Conservation (phyloP, 2,888 invertebrate genomes). For the Pseudococcus jackbeardsleyi region DNA sequence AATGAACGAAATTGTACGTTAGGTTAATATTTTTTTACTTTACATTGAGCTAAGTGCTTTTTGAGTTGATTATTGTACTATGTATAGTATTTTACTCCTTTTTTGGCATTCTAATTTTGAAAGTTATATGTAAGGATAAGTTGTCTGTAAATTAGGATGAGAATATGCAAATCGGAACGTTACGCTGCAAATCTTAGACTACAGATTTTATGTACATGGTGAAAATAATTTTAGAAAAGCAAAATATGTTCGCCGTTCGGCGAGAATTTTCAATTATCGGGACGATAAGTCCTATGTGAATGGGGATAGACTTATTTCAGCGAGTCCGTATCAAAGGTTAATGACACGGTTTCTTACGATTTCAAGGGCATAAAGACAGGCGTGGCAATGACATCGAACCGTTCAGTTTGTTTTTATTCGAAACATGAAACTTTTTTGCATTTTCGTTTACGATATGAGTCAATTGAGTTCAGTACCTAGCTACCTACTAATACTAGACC, state of each 20-base stretch:
- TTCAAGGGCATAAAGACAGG: no score
- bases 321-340: neutral
- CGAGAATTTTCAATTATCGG: neutral
- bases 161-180: slow-evolving; percentile 39
- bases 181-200: slow-evolving; percentile 4
- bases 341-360: no score
- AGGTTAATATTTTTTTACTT: slow-evolving; percentile 5
- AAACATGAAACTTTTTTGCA: no score
- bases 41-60: slow-evolving; percentile 13
- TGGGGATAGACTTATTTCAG: no score
- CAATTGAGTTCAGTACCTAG: no score
- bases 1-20: neutral
- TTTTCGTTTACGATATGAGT: no score
- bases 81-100: slow-evolving; percentile 11
- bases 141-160: slow-evolving; percentile 25
- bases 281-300: neutral
- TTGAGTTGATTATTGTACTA: slow-evolving; percentile 38
- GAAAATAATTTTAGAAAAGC: neutral
- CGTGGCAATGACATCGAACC: no score
- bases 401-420: no score
- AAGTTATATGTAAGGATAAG: neutral
- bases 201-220: neutral
- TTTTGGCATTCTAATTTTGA: neutral
- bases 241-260: neutral
- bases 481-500: no score